Conservation (phyloP, 2,888 invertebrate species). For the Stratiomys singularior region DNA sequence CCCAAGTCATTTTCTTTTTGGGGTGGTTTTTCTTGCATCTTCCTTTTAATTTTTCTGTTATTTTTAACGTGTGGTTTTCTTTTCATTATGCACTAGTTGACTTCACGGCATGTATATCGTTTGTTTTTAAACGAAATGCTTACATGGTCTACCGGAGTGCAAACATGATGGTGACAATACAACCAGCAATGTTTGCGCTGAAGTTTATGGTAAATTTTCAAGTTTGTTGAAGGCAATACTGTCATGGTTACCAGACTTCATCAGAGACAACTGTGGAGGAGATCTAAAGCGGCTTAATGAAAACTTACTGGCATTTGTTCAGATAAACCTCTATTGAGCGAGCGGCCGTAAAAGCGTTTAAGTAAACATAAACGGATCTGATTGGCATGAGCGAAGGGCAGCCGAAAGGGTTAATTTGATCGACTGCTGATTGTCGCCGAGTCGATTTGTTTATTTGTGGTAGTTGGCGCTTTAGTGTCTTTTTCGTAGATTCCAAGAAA, state of each 20-base stretch:
- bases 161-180: slow-evolving; percentile 26
- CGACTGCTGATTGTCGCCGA: slow-evolving; percentile 2
- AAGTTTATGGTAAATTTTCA: slow-evolving; percentile 41
- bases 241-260: not conserved
- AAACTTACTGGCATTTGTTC: not conserved
- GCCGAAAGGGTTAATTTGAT: slow-evolving; percentile 21
- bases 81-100: slow-evolving; percentile 26
- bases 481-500: no score
- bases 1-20: not conserved
- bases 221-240: slow-evolving; percentile 39
- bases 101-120: slow-evolving; percentile 24
- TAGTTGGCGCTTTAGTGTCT: no score
- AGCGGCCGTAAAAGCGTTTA: not conserved
- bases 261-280: no score
- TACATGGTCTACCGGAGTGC: slow-evolving; percentile 38
- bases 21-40: not conserved
- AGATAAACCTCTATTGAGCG: not conserved
- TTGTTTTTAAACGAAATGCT: slow-evolving; percentile 39
- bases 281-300: no score
- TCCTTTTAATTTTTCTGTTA: not conserved
- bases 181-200: slow-evolving; percentile 1
- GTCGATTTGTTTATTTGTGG: not conserved
- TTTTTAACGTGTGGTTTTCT: not conserved
- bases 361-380: not conserved
- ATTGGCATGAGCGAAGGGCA: slow-evolving; percentile 28